Percentiles rank a stretch among this genome's conserved stretches.
phyloP scores from a whole-genome alignment of 2,113 vertebrate genomes.

The Marmota monax region DNA sequence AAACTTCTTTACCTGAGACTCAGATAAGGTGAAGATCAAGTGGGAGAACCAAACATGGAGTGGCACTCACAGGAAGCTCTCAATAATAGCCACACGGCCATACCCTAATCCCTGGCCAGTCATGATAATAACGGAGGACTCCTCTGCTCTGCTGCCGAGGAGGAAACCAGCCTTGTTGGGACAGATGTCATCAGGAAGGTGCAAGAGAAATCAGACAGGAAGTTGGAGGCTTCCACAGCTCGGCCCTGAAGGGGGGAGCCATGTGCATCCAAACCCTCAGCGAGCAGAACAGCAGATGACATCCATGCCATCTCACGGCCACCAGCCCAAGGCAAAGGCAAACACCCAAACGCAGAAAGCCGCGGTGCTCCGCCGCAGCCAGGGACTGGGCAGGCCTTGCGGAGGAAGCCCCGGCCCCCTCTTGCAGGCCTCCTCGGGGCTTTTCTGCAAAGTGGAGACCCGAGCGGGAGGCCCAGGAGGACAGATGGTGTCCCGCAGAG shows the following conservation, averaged over 20 bases:
- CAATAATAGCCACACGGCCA: neutral
- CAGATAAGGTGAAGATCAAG: neutral
- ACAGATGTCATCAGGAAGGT: neutral
- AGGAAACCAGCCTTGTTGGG: neutral
- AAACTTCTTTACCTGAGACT: neutral
- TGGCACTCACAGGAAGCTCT: neutral
- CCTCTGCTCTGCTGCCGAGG: neutral
- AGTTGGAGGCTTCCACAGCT: neutral
- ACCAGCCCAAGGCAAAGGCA: neutral
- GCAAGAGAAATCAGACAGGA: neutral
- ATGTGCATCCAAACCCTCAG: rapidly evolving
- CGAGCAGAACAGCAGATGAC: too few relatives aligned
- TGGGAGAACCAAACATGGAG: neutral
- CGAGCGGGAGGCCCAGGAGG: conserved; percentile 88
- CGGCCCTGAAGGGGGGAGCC: neutral
- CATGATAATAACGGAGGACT: neutral
- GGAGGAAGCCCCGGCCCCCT: neutral
- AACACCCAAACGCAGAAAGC: neutral
- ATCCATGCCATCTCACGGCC: too few relatives aligned
- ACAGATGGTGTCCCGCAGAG: conserved; percentile 94
- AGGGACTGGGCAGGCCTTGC: neutral
- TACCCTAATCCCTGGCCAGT: neutral
- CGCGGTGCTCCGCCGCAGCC: neutral
- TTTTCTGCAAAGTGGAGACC: conserved; percentile 83
- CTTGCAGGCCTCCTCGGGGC: conserved; percentile 75